Conservation (phyloP, 2,113 vertebrate genomes). For the Hemibagrus wyckioides region DNA sequence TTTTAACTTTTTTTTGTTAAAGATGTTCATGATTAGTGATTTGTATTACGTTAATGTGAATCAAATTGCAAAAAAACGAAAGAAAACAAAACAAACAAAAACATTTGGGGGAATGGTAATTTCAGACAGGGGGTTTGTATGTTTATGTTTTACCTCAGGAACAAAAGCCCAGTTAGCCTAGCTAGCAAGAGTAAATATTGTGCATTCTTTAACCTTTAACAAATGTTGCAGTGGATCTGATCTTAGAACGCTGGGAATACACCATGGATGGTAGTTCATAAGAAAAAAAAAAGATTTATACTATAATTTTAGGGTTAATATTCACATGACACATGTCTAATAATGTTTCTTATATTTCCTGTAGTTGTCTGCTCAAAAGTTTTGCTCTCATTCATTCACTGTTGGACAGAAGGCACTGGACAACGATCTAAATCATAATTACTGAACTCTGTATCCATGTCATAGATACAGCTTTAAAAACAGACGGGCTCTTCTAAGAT, state of each 20-base stretch:
- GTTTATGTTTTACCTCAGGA: neutral
- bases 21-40: neutral
- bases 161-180: neutral
- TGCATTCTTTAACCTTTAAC: neutral
- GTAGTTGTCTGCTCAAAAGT: neutral
- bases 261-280: neutral
- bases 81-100: neutral
- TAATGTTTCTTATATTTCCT: neutral
- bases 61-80: neutral
- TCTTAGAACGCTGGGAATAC: neutral
- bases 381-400: neutral
- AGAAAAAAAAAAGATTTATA: too few relatives aligned
- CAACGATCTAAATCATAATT: neutral
- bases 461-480: neutral
- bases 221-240: neutral
- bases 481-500: too few relatives aligned
- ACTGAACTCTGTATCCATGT: neutral
- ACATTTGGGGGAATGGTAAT: neutral
- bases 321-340: neutral
- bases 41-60: neutral
- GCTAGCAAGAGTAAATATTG: neutral
- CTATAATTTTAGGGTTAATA: neutral
- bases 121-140: neutral
- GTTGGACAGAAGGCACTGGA: neutral
- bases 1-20: neutral